Evolutionary conservation across 2,797 vertebrate species (phyloP).

Genomic region (Chelon labrosus): DNA sequence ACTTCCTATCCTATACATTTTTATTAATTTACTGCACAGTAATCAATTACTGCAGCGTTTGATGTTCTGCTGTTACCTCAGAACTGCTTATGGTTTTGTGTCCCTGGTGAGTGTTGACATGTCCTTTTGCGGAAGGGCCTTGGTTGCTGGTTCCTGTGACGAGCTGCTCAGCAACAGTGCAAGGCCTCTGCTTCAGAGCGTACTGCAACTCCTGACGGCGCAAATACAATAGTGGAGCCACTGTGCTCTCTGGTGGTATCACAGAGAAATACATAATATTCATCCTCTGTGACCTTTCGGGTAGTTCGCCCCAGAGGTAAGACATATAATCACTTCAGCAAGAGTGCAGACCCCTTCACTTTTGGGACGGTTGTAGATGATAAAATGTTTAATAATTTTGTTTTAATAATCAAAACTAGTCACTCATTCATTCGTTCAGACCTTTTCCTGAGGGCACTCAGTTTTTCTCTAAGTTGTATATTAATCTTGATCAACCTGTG

Average conservation of each 20-base stretch:
- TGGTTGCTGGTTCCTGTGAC: conserved; percentile 36
- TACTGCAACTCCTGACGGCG: conserved; percentile 80
- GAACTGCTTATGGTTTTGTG: conserved; percentile 13
- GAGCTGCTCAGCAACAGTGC: conserved; percentile 31
- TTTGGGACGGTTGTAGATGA: background rate
- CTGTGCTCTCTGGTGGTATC: conserved; percentile 50
- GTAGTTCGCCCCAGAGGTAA: background rate
- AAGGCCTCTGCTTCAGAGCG: conserved; percentile 63
- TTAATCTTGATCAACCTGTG: no score
- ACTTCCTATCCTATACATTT: background rate
- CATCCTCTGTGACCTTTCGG: no score
- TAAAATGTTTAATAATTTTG: no score
- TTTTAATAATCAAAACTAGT: no score
- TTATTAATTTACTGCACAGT: no score
- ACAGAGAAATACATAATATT: conserved; percentile 33
- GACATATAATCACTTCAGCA: background rate
- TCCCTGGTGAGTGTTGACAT: conserved; percentile 45
- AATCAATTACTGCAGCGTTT: background rate
- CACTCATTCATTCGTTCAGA: no score
- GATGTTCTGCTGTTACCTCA: conserved; percentile 45
- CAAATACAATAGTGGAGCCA: conserved; percentile 32
- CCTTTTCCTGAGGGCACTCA: no score
- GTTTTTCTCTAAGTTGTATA: no score
- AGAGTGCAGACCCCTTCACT: background rate
- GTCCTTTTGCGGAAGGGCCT: conserved; percentile 7